Percentiles rank a stretch among this genome's conserved stretches.
Conservation (phyloP, 2,797 vertebrate species). For the Dendrocincla tyrannina region DNA sequence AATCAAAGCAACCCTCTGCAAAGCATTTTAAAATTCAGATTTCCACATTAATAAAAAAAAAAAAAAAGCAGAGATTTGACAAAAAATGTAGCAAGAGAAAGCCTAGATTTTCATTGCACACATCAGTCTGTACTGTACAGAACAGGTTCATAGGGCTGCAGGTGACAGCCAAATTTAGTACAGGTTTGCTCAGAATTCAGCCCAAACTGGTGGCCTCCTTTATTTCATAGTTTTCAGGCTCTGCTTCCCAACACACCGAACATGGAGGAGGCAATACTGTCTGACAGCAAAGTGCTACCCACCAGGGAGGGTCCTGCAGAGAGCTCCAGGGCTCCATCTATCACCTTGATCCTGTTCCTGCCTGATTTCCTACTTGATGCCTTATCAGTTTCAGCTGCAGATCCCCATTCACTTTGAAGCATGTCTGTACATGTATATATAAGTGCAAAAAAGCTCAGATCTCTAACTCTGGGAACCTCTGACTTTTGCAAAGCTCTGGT, state of each 20-base stretch:
- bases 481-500: neutral
- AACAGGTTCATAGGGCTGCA: neutral
- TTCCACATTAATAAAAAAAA: neutral
- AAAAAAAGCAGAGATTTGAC: neutral
- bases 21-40: neutral
- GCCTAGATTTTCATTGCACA: neutral
- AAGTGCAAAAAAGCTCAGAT: neutral
- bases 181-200: neutral
- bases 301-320: neutral
- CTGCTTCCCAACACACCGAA: neutral
- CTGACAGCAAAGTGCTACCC: neutral
- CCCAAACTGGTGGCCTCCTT: neutral
- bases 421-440: neutral
- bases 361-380: neutral
- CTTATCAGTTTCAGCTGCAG: neutral
- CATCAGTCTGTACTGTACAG: neutral
- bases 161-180: neutral
- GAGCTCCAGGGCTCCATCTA: neutral
- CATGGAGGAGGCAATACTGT: neutral
- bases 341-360: neutral
- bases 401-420: neutral
- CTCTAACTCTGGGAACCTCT: neutral
- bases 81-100: neutral
- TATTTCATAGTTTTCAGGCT: neutral
- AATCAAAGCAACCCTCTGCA: neutral